Percentiles rank a stretch among this genome's conserved stretches.
These are phyloP conservation scores for Xiphorhynchus erythropygius DNA, from an alignment of 2,797 vertebrate genomes.

Conservation along the genomic window DNA sequence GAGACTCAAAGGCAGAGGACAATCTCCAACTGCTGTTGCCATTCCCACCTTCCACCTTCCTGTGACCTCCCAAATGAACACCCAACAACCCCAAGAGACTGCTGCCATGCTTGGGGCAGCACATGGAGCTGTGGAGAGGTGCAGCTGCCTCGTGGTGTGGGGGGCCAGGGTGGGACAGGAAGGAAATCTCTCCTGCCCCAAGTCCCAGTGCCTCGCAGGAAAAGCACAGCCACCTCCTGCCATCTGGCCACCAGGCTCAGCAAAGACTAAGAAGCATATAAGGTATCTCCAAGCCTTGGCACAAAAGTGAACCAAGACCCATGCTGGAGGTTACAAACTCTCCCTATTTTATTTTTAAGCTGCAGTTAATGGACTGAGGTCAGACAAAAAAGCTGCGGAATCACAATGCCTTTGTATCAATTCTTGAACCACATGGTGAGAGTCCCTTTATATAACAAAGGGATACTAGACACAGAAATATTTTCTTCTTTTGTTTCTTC, in stretches of 20 bases:
- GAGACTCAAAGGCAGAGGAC: neutral
- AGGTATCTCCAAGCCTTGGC: neutral
- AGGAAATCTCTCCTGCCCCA: neutral
- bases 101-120: neutral
- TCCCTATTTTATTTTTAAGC: neutral
- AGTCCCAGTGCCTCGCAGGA: neutral
- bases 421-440: neutral
- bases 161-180: fast-evolving
- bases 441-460: neutral
- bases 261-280: neutral
- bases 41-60: neutral
- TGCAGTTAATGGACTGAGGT: neutral
- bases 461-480: neutral
- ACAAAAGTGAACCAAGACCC: neutral
- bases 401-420: neutral
- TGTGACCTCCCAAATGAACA: neutral
- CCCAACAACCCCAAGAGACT: neutral
- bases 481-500: neutral
- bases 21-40: neutral
- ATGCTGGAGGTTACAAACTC: neutral
- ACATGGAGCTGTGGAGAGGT: fast-evolving
- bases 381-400: neutral
- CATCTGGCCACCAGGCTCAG: neutral
- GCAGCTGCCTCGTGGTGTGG: neutral
- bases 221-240: neutral